phyloP scores from a whole-genome alignment of 2,888 invertebrate genomes.

The Argynnis bischoffii region DNA sequence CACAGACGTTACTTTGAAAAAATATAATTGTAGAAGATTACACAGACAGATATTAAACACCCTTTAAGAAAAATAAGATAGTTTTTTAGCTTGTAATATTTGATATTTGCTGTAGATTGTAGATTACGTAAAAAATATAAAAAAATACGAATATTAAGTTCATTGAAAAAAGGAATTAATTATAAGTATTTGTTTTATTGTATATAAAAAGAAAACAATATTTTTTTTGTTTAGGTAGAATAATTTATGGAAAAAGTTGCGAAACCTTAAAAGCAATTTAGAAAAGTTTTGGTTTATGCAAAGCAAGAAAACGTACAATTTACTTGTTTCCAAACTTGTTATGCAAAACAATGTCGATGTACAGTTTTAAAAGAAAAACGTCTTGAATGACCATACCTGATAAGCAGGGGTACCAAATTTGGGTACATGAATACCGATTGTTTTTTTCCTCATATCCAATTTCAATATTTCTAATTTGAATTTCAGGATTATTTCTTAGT shows the following conservation, averaged over 20 bases:
- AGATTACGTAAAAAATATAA: neutral
- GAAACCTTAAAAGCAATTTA: constrained; percentile 64
- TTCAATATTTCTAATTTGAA: too few species aligned
- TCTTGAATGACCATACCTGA: neutral
- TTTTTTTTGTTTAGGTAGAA: constrained; percentile 21
- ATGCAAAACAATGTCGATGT: constrained; percentile 5
- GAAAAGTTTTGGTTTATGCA: constrained; percentile 51
- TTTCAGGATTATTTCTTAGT: too few species aligned
- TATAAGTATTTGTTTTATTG: neutral
- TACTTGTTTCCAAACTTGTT: constrained; percentile 16
- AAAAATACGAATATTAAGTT: neutral
- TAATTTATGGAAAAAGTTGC: constrained; percentile 68
- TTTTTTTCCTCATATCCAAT: too few species aligned
- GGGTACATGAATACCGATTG: neutral
- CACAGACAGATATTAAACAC: too few species aligned
- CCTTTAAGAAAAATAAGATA: too few species aligned
- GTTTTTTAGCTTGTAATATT: too few species aligned
- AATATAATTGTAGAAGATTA: too few species aligned
- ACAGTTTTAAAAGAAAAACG: constrained; percentile 6
- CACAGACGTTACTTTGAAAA: too few species aligned
- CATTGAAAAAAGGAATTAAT: neutral
- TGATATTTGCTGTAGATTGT: too few species aligned
- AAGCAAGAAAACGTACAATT: constrained; percentile 27
- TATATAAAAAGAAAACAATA: constrained; percentile 10
- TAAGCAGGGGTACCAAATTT: neutral